A percentile compares a stretch with the other conserved stretches of the same genome.
These are phyloP conservation scores for Epinotia bilunana DNA, from an alignment of 2,888 invertebrate species.

Conservation along the genomic window DNA sequence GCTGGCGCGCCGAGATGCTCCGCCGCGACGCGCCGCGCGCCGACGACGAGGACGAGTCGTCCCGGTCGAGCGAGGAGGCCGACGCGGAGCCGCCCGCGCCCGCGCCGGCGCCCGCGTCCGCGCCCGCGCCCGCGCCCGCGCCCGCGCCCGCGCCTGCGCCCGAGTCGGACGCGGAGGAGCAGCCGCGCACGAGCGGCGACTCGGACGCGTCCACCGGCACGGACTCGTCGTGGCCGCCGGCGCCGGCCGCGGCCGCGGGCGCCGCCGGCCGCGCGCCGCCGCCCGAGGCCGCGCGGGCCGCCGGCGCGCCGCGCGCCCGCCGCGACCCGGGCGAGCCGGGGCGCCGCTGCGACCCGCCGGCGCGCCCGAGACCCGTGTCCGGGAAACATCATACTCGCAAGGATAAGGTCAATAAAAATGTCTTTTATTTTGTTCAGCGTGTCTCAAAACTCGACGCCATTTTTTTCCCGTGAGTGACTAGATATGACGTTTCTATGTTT, in stretches of 20 bases:
- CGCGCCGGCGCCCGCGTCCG: slow-evolving; percentile 28
- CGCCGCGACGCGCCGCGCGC: slow-evolving; percentile 51
- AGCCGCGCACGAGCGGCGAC: slow-evolving; percentile 32
- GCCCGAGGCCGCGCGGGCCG: slow-evolving; percentile 48
- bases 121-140: slow-evolving; percentile 33
- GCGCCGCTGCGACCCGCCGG: slow-evolving; percentile 36
- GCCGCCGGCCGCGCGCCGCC: slow-evolving; percentile 26
- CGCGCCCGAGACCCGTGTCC: slow-evolving; percentile 35
- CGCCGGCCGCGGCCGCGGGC: slow-evolving; percentile 24
- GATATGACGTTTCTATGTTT: too few species aligned
- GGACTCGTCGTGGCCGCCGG: slow-evolving; percentile 44
- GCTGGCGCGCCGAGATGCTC: slow-evolving; percentile 69
- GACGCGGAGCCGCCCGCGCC: slow-evolving; percentile 42
- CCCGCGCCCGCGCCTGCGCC: slow-evolving; percentile 24
- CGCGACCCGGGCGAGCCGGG: slow-evolving; percentile 23
- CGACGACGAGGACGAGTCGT: slow-evolving; percentile 60
- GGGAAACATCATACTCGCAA: slow-evolving; percentile 34
- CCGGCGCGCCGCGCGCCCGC: slow-evolving; percentile 46
- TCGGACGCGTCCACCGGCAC: slow-evolving; percentile 37
- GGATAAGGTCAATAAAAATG: slow-evolving; percentile 20
- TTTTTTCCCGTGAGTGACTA: too few species aligned
- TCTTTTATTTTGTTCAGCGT: not conserved
- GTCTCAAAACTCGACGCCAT: too few species aligned
- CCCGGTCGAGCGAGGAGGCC: slow-evolving; percentile 65
- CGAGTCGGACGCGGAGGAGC: slow-evolving; percentile 32